Evolutionary conservation across 2,797 vertebrate genomes (phyloP), one percentile per base, ranked within the genome.

Genomic region (Pseudocheirus occidentalis): DNA sequence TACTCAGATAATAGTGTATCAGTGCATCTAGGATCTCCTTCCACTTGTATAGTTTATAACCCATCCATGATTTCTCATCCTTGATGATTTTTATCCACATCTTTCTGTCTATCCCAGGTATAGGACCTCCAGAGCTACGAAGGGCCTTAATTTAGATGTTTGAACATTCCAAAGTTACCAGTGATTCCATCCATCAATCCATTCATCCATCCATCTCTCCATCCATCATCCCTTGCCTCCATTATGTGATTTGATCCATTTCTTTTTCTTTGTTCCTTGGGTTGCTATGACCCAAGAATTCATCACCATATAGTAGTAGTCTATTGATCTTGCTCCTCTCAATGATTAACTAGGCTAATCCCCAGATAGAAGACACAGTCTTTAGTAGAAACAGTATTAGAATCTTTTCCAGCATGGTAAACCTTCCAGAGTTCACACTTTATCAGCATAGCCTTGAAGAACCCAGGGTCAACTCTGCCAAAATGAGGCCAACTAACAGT

Each of bases 1-100:
- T 92, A 29, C 62, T 97, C 14, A 90, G 12, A 58, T 57, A 96
- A n/a, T 5, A 90, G 7, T 94, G 55, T 29, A 81, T 58, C 90
- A 92, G 90, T 50, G 58, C 27, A 46, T 87, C 40, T 27, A 9
- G 40, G 40, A 46, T 87, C 24, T 11, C 18, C 10, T 46, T 50
- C 9, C 24, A 27, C 24, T 81, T 21, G 9, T 46, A 46, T 11
- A 46, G 40, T 81, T 81, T 81, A 21, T 21, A 46, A 24, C 21
- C 1, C 24, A 27, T 27, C 24, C 21, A 27, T 34, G 40, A 46
- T 46, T 81, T 0, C 40, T 81, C 40, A 46, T 81, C 18, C 40
- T 46, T 81, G 46, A 9, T 46, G 40, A 24, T 81, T 81, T 81
- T 81, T 81, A 40, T 81, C 40, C 40, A 81, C 9, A 10, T 10